These are phyloP conservation scores for Anagyrus pseudococci DNA, from an alignment of 2,888 invertebrate genomes.

Conservation along the genomic window DNA sequence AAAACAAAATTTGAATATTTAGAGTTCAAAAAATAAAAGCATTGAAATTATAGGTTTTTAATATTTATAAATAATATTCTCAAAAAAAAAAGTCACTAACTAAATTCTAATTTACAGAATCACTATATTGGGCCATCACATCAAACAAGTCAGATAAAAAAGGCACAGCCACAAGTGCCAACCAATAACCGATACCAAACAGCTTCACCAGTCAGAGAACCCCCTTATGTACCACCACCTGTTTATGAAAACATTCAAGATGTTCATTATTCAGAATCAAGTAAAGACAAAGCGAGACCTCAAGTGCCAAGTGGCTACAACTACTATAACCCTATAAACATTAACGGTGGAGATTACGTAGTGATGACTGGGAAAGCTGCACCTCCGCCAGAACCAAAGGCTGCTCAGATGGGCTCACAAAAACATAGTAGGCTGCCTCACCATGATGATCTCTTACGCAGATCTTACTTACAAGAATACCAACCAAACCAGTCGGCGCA, in stretches of 20 bases:
- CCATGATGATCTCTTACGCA: constrained; percentile 51
- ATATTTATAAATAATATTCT: no score
- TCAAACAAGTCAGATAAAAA: constrained; percentile 61
- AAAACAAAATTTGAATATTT: no score
- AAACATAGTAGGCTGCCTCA: constrained; percentile 51
- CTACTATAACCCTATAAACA: constrained; percentile 67
- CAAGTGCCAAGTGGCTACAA: constrained; percentile 59
- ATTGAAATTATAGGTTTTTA: no score
- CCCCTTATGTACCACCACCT: constrained; percentile 66
- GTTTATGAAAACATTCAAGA: constrained; percentile 72
- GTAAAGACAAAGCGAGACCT: constrained; percentile 60
- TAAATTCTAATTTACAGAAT: not conserved
- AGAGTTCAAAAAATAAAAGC: no score
- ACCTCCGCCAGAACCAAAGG: constrained; percentile 47
- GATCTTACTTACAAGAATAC: constrained; percentile 40
- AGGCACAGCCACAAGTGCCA: constrained; percentile 84
- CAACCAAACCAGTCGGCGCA: constrained; percentile 46
- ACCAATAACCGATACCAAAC: constrained; percentile 68
- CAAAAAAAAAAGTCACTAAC: not conserved
- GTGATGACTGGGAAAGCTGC: constrained; percentile 79
- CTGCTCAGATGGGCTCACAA: constrained; percentile 45
- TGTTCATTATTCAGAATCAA: constrained; percentile 56
- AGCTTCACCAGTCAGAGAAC: constrained; percentile 66
- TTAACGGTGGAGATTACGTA: constrained; percentile 79
- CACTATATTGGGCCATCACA: not conserved